phyloP scores from a whole-genome alignment of 1,140 invertebrate species.

The Meteorus sp. region DNA sequence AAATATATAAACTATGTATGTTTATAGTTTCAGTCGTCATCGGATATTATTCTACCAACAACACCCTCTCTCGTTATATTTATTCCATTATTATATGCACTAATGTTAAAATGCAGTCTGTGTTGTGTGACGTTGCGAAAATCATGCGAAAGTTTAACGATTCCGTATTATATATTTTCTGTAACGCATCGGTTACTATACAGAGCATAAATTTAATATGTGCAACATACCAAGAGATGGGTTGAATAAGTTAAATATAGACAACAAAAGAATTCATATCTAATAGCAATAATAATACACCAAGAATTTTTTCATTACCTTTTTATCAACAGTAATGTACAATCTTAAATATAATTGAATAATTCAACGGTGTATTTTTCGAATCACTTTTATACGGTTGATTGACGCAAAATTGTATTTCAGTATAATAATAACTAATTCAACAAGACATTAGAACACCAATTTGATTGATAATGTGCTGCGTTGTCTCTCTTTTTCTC shows the following conservation, averaged over 20 bases:
- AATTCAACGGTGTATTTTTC: too few species aligned
- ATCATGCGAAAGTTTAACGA: slow-evolving; percentile 46
- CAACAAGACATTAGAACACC: too few species aligned
- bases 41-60: not conserved
- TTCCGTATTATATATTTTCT: slow-evolving; percentile 50
- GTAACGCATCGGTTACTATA: slow-evolving; percentile 32
- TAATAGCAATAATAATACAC: too few species aligned
- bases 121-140: slow-evolving; percentile 38
- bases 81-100: too few species aligned
- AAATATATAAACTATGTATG: not conserved
- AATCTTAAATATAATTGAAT: too few species aligned
- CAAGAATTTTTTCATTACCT: too few species aligned
- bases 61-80: not conserved
- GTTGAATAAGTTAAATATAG: not conserved
- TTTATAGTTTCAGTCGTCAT: not conserved
- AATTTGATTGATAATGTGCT: too few species aligned
- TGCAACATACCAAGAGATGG: not conserved
- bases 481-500: too few species aligned
- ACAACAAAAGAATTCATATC: not conserved
- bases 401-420: too few species aligned
- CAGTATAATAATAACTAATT: too few species aligned
- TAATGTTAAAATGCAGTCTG: slow-evolving; percentile 11
- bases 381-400: too few species aligned
- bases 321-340: too few species aligned
- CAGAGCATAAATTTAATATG: not conserved